These are phyloP conservation scores for Myotis brandtii DNA, from an alignment of 2,113 vertebrate genomes.

Conservation along the genomic window DNA sequence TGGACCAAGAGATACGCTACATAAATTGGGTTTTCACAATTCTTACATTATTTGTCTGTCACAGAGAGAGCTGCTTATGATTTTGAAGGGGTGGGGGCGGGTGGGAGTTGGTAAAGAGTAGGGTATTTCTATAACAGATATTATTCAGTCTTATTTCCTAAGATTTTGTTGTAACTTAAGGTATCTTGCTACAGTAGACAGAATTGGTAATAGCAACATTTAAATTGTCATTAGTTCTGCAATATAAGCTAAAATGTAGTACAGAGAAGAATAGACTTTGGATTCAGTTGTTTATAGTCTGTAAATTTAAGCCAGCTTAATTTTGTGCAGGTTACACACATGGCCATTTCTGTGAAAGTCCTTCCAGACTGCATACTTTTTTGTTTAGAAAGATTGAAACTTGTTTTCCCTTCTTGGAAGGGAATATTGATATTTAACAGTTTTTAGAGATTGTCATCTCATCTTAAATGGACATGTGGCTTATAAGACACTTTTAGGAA, in stretches of 20 bases:
- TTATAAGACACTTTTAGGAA: slow-evolving; percentile 81
- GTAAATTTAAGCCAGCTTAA: slow-evolving; percentile 86
- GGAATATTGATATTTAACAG: slow-evolving; percentile 85
- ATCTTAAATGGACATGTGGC: slow-evolving; percentile 77
- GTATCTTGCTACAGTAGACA: slow-evolving; percentile 95
- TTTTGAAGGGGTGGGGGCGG: slow-evolving; percentile 86
- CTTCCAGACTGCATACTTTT: slow-evolving; percentile 77
- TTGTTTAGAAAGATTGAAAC: slow-evolving; percentile 80
- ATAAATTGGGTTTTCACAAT: slow-evolving; percentile 85
- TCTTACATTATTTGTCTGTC: slow-evolving; percentile 86
- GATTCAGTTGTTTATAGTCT: slow-evolving; percentile 84
- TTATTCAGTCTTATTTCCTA: slow-evolving; percentile 96
- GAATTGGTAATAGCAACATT: slow-evolving; percentile 89
- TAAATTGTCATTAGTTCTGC: slow-evolving; percentile 87
- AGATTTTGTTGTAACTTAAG: slow-evolving; percentile 96
- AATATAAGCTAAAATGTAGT: slow-evolving; percentile 86
- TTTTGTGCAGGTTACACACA: slow-evolving; percentile 86
- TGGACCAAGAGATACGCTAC: slow-evolving; percentile 98
- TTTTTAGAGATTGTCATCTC: slow-evolving; percentile 86
- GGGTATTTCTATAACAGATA: slow-evolving; percentile 98
- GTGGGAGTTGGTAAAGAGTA: slow-evolving; percentile 89
- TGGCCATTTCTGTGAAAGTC: slow-evolving; percentile 84
- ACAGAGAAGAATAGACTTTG: slow-evolving; percentile 85
- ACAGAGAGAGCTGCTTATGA: slow-evolving; percentile 91
- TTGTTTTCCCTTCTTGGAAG: slow-evolving; percentile 78